Base-by-base conservation (phyloP, 2,797 vertebrate species). In the Steatocranus sp. region DNA sequence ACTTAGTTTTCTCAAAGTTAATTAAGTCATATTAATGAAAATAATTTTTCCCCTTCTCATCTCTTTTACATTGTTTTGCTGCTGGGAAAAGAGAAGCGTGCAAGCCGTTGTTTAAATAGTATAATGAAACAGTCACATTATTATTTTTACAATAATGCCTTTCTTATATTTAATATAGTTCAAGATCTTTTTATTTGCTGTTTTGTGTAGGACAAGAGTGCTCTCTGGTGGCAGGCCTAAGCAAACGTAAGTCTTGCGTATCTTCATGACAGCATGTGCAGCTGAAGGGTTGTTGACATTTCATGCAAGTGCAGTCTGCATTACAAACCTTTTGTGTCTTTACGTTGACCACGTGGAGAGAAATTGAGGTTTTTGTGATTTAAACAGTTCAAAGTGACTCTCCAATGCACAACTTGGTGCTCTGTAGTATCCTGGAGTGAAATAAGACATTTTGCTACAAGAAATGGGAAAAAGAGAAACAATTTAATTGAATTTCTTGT, bases 211-310 rank as follows among this genome's bases (percentile, higher is more conserved):
- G 63, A 77, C 43, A 32, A 80, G 38, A 85, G 83, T 43, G 86
- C 86, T 75, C 91, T 91, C 93, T 93, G 27, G 78, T 91, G 94
- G 91, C 8, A 73, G 10, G 77, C 11, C 6, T 32, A 32, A 49
- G 20, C 27, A 87, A 9, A 46, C 0, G 1, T 70, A 70, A 70
- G 41, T 46, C 66, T 70, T 70, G 38, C 0, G 2, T 27, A 43
- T 27, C 41, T 70, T 46, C 3, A 30, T 70, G 43, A 17, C 66
- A 27, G 15, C 41, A 46, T 27, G 23, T 27, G 66, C 23, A 2
- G 38, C 38, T 46, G 66, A 70, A 70, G 3, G 41, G 23, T 46
- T 70, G 15, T 46, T 46, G 23, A 46, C 66, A 8, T 46, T 11
- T 46, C 23, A 70, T 27, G 14, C 23, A 27, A 70, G 43, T 70